Conservation (phyloP, 2,797 vertebrate genomes). For the Mionectes olivaceus region DNA sequence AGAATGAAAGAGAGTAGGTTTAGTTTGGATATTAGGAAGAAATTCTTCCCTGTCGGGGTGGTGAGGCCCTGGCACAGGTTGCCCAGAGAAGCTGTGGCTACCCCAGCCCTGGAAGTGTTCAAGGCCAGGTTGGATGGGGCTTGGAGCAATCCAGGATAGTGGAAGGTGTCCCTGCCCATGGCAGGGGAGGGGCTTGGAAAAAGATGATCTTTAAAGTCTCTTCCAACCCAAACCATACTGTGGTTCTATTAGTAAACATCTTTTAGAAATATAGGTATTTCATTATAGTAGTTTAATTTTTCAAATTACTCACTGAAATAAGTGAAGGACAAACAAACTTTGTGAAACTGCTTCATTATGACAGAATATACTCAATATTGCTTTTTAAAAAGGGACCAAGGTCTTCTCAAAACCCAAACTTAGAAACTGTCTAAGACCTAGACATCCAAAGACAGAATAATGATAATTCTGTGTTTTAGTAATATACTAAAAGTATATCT, state of each 20-base stretch:
- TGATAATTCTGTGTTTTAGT: background rate
- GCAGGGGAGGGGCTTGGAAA: background rate
- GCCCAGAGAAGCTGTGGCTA: no score
- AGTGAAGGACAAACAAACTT: constrained; percentile 18
- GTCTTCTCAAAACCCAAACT: constrained; percentile 9
- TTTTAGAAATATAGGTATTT: constrained; percentile 18
- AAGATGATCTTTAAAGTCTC: background rate
- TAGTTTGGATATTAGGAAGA: background rate
- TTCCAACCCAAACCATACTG: background rate
- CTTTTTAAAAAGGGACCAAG: background rate
- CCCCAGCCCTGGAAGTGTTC: no score
- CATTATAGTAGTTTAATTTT: background rate
- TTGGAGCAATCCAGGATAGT: no score
- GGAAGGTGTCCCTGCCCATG: no score
- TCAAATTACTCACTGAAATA: constrained; percentile 8
- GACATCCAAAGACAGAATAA: background rate
- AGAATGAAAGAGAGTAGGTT: background rate
- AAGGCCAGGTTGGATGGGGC: no score
- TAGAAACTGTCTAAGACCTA: background rate
- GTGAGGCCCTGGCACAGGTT: background rate
- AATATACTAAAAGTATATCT: background rate
- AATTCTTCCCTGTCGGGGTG: background rate
- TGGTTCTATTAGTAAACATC: background rate
- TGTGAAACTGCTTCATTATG: background rate
- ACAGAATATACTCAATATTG: background rate